Base-by-base conservation (phyloP, 2,113 vertebrate species). In the human (Homo sapiens) region DNA sequence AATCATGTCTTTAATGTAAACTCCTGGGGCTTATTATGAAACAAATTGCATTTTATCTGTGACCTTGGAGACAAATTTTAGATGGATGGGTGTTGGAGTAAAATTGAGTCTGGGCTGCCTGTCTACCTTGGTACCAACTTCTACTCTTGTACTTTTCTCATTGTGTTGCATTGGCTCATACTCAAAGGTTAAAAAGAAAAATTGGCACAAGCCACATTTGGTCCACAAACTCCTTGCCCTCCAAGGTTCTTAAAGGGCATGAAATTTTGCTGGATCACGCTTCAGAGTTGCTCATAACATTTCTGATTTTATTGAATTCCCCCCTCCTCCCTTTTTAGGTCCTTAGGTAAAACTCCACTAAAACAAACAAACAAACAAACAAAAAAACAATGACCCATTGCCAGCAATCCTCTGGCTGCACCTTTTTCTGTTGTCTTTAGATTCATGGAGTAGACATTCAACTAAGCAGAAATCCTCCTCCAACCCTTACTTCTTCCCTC, bases 1-100 rank as follows among this genome's bases (percentile, higher is more conserved):
- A 96, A 97, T 97, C 90, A 68, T 40, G 96, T 90, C 95, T 98
- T 97, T 98, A 96, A 97, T 96, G 66, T 59, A 84, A 68, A 96
- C 96, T 98, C 97, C 68, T 35, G 93, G 80, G 89, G 55, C 97
- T 97, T 94, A 94, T 93, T 90, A 90, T 82, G 93, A 96, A 97
- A 95, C 82, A 95, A 96, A 80, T 59, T 97, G 90, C 75, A 1
- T 97, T 98, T 98, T 96, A 90, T 93, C 66, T 40, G 0, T 81
- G 91, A 90, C 96, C 97, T 97, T 84, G 50, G 73, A 98, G 96
- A 96, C 30, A 97, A 73, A 48, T 85, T 96, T 66, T 1, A 93
- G 94, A 97, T 76, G 22, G 4, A 87, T 82, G 94, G 90, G 89
- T 94, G 70, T 82, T 96, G 94, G 89, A 93, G 61, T 32, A 76